Evolutionary conservation across 2,113 vertebrate species (phyloP).

Genomic region (Amazona guildingii): DNA sequence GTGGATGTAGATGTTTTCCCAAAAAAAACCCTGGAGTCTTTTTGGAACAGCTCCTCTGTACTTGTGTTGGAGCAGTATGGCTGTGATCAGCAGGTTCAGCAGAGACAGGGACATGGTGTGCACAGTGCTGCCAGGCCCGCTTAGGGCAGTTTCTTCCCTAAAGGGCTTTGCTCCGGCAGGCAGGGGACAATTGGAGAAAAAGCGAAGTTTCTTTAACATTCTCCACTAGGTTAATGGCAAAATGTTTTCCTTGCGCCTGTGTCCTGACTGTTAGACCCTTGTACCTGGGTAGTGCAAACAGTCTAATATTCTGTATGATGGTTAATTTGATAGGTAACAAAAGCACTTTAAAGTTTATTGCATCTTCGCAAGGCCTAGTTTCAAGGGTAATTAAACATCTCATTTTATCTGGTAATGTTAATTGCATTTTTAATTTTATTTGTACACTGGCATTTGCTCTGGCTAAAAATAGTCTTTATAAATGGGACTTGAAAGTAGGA

Average conservation of each 20-base stretch:
- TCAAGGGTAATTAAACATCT: constrained; percentile 69
- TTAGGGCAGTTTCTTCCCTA: background rate
- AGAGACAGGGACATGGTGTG: background rate
- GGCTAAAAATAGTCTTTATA: constrained; percentile 43
- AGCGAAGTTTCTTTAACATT: background rate
- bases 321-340: background rate
- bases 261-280: background rate
- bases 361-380: constrained; percentile 19
- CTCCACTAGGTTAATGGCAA: background rate
- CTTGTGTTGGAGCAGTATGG: background rate
- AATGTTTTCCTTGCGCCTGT: background rate
- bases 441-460: constrained; percentile 57
- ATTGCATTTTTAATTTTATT: constrained; percentile 67
- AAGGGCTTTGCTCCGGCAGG: background rate
- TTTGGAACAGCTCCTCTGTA: background rate
- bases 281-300: fast-evolving
- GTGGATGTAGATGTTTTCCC: background rate
- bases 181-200: background rate
- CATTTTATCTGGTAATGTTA: constrained; percentile 67
- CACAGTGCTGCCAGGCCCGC: background rate
- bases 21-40: no score
- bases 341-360: constrained; percentile 37
- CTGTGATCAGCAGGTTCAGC: background rate
- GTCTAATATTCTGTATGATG: background rate
- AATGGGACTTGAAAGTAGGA: background rate